These are phyloP conservation scores for Heliconius charithonia DNA, from an alignment of 2,888 invertebrate species.

Conservation along the genomic window DNA sequence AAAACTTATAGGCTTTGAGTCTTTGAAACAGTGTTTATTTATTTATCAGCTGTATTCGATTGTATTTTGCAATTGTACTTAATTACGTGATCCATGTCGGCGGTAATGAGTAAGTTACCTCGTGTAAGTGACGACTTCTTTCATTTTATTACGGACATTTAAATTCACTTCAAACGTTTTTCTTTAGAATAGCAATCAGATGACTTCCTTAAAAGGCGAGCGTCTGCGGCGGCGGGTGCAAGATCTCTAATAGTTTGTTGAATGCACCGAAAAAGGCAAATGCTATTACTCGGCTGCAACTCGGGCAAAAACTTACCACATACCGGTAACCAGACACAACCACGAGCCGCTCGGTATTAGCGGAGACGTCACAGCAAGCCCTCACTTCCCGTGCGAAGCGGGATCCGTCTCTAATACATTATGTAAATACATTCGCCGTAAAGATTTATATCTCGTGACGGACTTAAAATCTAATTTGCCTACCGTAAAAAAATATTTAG, in stretches of 20 bases:
- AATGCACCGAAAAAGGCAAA: slow-evolving; percentile 21
- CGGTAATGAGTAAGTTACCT: too few species aligned
- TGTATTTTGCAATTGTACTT: neutral
- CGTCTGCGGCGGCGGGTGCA: neutral
- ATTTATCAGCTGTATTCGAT: too few species aligned
- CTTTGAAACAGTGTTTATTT: too few species aligned
- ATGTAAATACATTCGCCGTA: neutral
- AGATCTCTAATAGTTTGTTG: slow-evolving; percentile 27
- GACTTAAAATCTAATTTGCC: slow-evolving; percentile 5
- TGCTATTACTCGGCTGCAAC: slow-evolving; percentile 11
- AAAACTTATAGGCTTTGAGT: too few species aligned
- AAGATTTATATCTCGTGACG: neutral
- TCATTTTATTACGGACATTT: slow-evolving; percentile 14
- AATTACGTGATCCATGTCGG: neutral
- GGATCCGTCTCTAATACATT: neutral
- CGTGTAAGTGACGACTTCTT: slow-evolving; percentile 27
- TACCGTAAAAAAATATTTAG: slow-evolving; percentile 22
- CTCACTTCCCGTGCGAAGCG: neutral
- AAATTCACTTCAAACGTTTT: slow-evolving; percentile 13
- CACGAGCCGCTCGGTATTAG: neutral
- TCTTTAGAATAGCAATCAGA: slow-evolving; percentile 29
- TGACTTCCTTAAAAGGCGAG: slow-evolving; percentile 15
- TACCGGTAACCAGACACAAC: neutral
- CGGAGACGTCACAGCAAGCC: neutral
- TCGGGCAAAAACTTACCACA: slow-evolving; percentile 1